These are phyloP conservation scores for Lateolabrax maculatus DNA, from an alignment of 2,797 vertebrate species.

Conservation along the genomic window DNA sequence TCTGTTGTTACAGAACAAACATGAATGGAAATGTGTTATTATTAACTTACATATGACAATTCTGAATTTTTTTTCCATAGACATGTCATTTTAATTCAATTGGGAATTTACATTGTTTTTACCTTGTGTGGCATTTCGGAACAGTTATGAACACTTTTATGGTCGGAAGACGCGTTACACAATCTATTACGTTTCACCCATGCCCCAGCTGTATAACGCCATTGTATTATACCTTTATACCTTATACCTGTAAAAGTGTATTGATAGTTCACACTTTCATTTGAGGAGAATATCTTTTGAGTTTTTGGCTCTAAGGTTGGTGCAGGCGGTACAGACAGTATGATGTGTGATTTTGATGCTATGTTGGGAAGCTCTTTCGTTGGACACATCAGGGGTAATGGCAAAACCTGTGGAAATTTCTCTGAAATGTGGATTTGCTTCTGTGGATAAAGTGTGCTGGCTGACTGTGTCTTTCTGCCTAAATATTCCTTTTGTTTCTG, in stretches of 20 bases:
- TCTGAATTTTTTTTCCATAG: background rate
- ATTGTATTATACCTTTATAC: too few relatives aligned
- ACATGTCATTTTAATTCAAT: background rate
- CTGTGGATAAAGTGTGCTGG: slow-evolving; percentile 37
- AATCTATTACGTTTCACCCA: background rate
- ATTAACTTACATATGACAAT: background rate
- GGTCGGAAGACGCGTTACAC: background rate
- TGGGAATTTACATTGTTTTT: background rate
- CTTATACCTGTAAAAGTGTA: background rate
- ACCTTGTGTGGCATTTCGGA: too few relatives aligned
- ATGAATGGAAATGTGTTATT: slow-evolving; percentile 10
- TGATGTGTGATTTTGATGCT: background rate
- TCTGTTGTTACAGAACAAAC: background rate
- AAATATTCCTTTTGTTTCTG: slow-evolving; percentile 40
- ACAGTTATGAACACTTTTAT: background rate
- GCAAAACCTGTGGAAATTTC: slow-evolving; percentile 32
- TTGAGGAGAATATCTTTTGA: background rate
- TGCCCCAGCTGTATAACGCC: background rate
- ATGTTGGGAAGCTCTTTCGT: background rate
- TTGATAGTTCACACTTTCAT: background rate
- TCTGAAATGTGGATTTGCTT: slow-evolving; percentile 30
- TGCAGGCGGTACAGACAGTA: background rate
- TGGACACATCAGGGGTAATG: slow-evolving; percentile 14
- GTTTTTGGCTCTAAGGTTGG: background rate
- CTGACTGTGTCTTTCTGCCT: background rate